These are phyloP conservation scores for Otis tarda DNA, from an alignment of 2,113 vertebrate species.

Conservation along the genomic window DNA sequence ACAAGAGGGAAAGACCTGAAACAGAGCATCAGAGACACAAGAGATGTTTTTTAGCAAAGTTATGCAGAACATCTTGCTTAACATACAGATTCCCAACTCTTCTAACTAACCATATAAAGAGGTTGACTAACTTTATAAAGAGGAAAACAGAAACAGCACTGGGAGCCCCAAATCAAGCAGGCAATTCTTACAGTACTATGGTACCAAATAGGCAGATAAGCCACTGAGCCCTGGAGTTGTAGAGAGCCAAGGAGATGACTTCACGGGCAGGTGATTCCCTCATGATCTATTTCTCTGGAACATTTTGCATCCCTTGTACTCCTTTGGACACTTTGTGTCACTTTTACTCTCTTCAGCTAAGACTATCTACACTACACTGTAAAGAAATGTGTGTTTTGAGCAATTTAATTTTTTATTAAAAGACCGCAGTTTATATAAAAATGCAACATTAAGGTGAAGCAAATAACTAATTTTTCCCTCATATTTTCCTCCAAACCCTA, in stretches of 20 bases:
- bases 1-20: neutral
- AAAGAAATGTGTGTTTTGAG: neutral
- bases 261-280: neutral
- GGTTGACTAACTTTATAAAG: neutral
- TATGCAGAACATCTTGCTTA: neutral
- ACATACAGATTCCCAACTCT: neutral
- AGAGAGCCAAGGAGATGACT: neutral
- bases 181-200: neutral
- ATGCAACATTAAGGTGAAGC: neutral
- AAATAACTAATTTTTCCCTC: neutral
- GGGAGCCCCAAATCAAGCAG: neutral
- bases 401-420: neutral
- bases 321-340: neutral
- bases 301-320: neutral
- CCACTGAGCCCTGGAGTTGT: neutral
- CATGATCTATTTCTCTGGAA: rapidly evolving
- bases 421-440: neutral
- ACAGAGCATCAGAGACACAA: neutral
- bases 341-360: neutral
- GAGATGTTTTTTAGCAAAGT: neutral
- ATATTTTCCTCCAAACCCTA: neutral
- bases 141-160: neutral
- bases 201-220: neutral
- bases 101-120: neutral
- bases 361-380: neutral